Percentiles rank a stretch among this genome's conserved stretches.
Evolutionary conservation across 2,797 vertebrate genomes (phyloP).

Genomic region (Chloroceryle inda): DNA sequence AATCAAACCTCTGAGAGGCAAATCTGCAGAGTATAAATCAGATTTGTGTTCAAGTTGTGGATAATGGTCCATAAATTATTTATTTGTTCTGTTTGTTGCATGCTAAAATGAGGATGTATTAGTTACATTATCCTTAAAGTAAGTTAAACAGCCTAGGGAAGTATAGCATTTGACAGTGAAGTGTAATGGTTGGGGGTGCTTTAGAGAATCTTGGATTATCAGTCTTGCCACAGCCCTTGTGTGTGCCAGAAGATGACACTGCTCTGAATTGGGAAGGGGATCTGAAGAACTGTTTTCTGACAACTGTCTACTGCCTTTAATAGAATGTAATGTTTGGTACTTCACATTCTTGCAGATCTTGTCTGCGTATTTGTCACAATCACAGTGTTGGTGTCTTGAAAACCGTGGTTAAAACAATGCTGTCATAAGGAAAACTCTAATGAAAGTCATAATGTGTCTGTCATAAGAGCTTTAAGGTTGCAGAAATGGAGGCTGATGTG

Average conservation of each 20-base stretch:
- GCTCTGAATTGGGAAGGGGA: background rate
- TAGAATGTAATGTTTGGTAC: background rate
- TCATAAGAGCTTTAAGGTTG: background rate
- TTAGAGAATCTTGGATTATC: background rate
- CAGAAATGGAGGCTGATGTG: background rate
- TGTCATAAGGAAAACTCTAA: background rate
- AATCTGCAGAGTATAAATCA: background rate
- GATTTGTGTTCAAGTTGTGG: background rate
- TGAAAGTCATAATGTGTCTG: background rate
- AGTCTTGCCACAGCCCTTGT: background rate
- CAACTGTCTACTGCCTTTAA: constrained; percentile 4
- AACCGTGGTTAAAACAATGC: background rate
- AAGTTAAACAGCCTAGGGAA: background rate
- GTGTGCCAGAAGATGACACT: background rate
- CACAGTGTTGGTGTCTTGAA: background rate
- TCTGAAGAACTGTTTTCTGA: background rate
- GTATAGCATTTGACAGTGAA: background rate
- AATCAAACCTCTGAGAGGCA: accelerated
- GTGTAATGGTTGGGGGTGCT: background rate
- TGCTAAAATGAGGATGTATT: background rate
- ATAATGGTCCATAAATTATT: background rate
- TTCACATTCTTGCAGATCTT: constrained; percentile 4
- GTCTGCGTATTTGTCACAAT: background rate
- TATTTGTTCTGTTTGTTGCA: background rate
- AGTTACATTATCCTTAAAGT: background rate